These are phyloP conservation scores for Zaprionus obscuricornis DNA, from an alignment of 2,888 invertebrate species.

Conservation along the genomic window DNA sequence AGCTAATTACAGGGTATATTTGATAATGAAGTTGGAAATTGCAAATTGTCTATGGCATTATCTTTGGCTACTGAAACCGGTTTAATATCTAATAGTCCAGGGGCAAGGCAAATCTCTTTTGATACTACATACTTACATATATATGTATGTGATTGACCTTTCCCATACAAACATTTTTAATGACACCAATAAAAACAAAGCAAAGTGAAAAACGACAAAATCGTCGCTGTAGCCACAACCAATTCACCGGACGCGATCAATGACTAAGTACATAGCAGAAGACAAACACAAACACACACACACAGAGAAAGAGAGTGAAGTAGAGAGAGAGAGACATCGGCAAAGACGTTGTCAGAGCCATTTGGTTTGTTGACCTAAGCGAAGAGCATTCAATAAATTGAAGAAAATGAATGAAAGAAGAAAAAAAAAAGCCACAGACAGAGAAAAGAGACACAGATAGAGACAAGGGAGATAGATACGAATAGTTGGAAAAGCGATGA, in stretches of 20 bases:
- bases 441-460: constrained; percentile 3
- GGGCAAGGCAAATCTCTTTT: constrained; percentile 19
- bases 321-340: constrained; percentile 21
- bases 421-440: constrained; percentile 35
- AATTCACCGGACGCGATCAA: constrained; percentile 70
- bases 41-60: constrained; percentile 27
- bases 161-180: constrained; percentile 55
- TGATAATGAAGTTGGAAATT: constrained; percentile 44
- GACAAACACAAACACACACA: constrained; percentile 35
- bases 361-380: constrained; percentile 70
- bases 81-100: constrained; percentile 42
- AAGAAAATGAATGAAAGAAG: constrained; percentile 62
- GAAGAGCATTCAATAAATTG: constrained; percentile 63
- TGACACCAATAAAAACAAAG: constrained; percentile 63
- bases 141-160: constrained; percentile 58
- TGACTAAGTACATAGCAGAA: constrained; percentile 56
- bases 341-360: constrained; percentile 28
- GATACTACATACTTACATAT: no score
- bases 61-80: constrained; percentile 47
- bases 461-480: constrained; percentile 3
- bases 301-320: no score
- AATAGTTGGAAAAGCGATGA: constrained; percentile 36
- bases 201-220: constrained; percentile 42
- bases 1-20: no score
- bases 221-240: constrained; percentile 16